Base-by-base conservation (phyloP, 1,140 invertebrate species). In the Pygmarrhopalites habei region DNA sequence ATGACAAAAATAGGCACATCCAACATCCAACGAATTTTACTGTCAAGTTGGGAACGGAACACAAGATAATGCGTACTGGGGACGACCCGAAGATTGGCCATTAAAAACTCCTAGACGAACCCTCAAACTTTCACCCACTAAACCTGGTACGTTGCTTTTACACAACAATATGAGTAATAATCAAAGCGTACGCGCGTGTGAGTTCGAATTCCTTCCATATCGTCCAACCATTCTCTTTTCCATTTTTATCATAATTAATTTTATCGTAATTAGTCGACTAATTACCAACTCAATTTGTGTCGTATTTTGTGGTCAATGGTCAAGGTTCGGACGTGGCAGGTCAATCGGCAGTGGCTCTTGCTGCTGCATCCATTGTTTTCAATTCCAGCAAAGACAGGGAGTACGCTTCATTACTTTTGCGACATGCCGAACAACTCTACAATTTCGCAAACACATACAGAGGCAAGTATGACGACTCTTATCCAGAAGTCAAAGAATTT, bases 321-420 rank as follows among this genome's bases (percentile, higher is more conserved):
- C 70, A 71, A 32, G 83, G 83, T 44, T 82, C 82, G 19, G 84
- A 86, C 71, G 68, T 86, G 12, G 82, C 82, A 1, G 82, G 79
- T 1, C 83, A 85, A 72, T 82, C 81, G 2, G 79, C 83, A 2
- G 82, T 83, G 1, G 82, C 83, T 5, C 73, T 85, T 14, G 81
- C 82, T 1, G 73, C 80, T 39, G 77, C 80, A 26, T 77, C 81
- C 4, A 76, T 84, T 2, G 82, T 82, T 62, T 73, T 71, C 28
- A 64, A 74, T 28, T 58, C 51, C 19, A 57, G 72, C 47, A 49
- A 21, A 23, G 79, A 85, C 68, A 62, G 76, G 0, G 66, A 73
- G 1, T 85, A 83, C 68, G 76, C 82, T 2, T 69, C 71, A 0
- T 58, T 73, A 25, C 77, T 80, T 17, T 70, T 85, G 2, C 65